Conservation (phyloP, 1,140 invertebrate species). For the Lordiphosa stackelbergi region DNA sequence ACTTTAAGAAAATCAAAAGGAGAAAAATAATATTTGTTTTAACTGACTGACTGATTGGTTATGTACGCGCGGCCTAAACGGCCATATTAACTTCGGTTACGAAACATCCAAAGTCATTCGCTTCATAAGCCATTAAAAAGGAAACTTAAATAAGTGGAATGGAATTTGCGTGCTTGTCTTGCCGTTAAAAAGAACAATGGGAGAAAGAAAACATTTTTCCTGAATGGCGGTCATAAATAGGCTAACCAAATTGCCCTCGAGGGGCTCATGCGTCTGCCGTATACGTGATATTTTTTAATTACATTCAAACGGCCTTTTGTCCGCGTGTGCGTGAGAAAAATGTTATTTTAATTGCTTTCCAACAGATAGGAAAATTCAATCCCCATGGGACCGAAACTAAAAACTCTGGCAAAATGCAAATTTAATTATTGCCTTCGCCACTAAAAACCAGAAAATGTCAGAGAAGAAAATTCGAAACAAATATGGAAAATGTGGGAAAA, state of each 20-base stretch:
- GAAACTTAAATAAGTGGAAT: constrained; percentile 12
- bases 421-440: constrained; percentile 49
- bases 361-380: constrained; percentile 13
- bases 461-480: constrained; percentile 42
- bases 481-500: constrained; percentile 58
- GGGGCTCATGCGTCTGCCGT: constrained; percentile 55
- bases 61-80: too few relatives aligned
- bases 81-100: too few relatives aligned
- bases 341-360: constrained; percentile 51
- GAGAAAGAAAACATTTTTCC: constrained; percentile 35
- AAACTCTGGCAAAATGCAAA: constrained; percentile 48
- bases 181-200: constrained; percentile 3
- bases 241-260: constrained; percentile 49
- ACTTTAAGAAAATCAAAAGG: too few relatives aligned
- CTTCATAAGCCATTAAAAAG: constrained; percentile 3
- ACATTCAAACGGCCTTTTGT: constrained; percentile 49
- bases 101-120: too few relatives aligned
- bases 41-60: too few relatives aligned
- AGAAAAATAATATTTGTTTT: too few relatives aligned
- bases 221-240: constrained; percentile 52
- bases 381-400: constrained; percentile 15
- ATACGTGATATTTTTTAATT: constrained; percentile 74
- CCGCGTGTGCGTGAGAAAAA: constrained; percentile 41
- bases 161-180: constrained; percentile 4
- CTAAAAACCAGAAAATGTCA: too few relatives aligned